Evolutionary conservation across 2,113 vertebrate species (phyloP), one percentile per base, ranked within the genome.

Genomic region (Euleptes europaea): DNA sequence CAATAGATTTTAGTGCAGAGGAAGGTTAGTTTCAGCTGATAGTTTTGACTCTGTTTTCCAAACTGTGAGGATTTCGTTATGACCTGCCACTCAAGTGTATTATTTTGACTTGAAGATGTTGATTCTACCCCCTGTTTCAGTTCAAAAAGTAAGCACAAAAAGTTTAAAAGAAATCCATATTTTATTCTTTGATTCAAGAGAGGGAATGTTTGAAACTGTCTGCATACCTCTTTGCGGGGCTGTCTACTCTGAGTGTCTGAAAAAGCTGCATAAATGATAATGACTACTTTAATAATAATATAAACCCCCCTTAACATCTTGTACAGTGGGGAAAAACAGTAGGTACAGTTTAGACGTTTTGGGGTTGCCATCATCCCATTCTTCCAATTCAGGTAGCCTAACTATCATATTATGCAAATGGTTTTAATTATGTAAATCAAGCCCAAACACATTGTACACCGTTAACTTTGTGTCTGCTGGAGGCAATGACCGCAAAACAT

Each of bases 1-100:
- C 70, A 94, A 94, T 11, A 1, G 72, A 9, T 82, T 44, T 40
- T 0, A 81, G 17, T 91, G 47, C 80, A 90, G 67, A 85, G 87
- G 75, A 82, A 65, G 80, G 69, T 81, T 54, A 13, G 75, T 33
- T 57, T 0, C 8, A 42, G 35, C 79, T 28, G 14, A 81, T 72
- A 79, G n/a, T 35, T 75, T 66, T 35, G 31, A 66, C 73, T 74
- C 54, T 63, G 38, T 79, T 80, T 80, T 66, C 7, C 9, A 2
- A 66, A 66, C 28, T 66, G 15, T 7, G 21, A 4, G 44, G 31
- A 67, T 67, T 26, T 66, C 40, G 7, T 44, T 44, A 23, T 63
- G 9, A 44, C 44, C 44, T 9, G 9, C 44, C 44, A 44, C 49
- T 13, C 49, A 51, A 13, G 7, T 23, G 60, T 9, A 63, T 47